phyloP scores from a whole-genome alignment of 2,797 vertebrate species.

The Mus spretus region DNA sequence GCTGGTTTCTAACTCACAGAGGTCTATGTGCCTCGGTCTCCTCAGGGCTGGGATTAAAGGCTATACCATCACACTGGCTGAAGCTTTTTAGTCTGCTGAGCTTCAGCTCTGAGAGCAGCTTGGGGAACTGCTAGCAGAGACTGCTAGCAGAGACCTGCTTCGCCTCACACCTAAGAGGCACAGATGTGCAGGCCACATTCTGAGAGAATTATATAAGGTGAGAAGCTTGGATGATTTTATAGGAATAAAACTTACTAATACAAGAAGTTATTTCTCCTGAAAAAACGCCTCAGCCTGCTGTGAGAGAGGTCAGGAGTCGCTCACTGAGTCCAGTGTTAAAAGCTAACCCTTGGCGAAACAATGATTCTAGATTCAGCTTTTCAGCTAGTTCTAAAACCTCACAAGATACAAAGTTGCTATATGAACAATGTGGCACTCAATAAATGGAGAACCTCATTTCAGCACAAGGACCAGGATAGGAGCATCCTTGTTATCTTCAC shows the following conservation, averaged over 20 bases:
- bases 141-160: rapidly evolving
- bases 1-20: neutral
- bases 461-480: constrained; percentile 62
- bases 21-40: neutral
- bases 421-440: constrained; percentile 49
- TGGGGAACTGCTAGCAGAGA: neutral
- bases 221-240: neutral
- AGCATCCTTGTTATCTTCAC: constrained; percentile 36
- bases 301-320: neutral
- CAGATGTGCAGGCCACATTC: neutral
- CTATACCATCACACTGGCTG: neutral
- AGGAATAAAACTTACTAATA: neutral
- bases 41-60: neutral
- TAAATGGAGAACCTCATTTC: constrained; percentile 59
- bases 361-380: constrained; percentile 58
- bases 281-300: neutral
- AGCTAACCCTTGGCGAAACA: constrained; percentile 28
- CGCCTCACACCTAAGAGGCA: neutral
- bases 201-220: neutral
- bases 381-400: constrained; percentile 64
- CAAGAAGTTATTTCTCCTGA: neutral
- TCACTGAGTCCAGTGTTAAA: neutral
- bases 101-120: neutral
- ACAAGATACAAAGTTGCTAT: constrained; percentile 43
- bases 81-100: neutral